Conservation (phyloP, 2,888 invertebrate species). For the Cantharis nigra region DNA sequence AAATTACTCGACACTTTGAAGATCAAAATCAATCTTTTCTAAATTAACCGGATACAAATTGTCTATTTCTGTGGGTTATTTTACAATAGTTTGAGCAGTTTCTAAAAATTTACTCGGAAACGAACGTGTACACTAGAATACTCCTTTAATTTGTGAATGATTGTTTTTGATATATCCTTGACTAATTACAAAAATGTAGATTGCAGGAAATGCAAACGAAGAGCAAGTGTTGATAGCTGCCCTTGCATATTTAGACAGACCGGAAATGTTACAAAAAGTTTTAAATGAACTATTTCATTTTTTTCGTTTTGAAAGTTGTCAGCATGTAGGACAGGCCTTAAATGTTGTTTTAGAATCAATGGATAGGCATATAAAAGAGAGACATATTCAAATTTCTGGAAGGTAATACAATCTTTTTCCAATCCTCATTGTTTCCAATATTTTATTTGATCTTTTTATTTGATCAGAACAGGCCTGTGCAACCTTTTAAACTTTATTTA, state of each 20-base stretch:
- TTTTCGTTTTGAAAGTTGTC: slow-evolving; percentile 82
- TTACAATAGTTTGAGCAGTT: too few relatives aligned
- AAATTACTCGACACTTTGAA: too few relatives aligned
- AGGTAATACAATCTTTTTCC: slow-evolving; percentile 61
- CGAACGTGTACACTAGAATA: too few relatives aligned
- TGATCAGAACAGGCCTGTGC: background rate
- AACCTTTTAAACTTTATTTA: background rate
- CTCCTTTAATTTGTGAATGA: background rate
- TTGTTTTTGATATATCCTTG: background rate
- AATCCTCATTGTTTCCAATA: background rate
- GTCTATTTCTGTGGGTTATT: too few relatives aligned
- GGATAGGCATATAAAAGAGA: slow-evolving; percentile 83
- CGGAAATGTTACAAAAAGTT: slow-evolving; percentile 80
- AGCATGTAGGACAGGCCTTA: slow-evolving; percentile 74
- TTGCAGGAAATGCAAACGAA: slow-evolving; percentile 90
- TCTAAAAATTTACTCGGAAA: too few relatives aligned
- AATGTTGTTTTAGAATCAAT: slow-evolving; percentile 86
- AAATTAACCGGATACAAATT: too few relatives aligned
- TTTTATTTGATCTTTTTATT: background rate
- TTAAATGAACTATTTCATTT: slow-evolving; percentile 90
- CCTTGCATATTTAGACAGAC: slow-evolving; percentile 80
- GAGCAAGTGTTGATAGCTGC: slow-evolving; percentile 88
- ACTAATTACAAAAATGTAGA: slow-evolving; percentile 57
- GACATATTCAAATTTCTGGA: slow-evolving; percentile 91
- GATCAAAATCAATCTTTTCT: too few relatives aligned